Percentiles rank a stretch among this genome's conserved stretches.
These are phyloP conservation scores for Drosophila varians DNA, from an alignment of 1,140 invertebrate genomes.

Conservation along the genomic window DNA sequence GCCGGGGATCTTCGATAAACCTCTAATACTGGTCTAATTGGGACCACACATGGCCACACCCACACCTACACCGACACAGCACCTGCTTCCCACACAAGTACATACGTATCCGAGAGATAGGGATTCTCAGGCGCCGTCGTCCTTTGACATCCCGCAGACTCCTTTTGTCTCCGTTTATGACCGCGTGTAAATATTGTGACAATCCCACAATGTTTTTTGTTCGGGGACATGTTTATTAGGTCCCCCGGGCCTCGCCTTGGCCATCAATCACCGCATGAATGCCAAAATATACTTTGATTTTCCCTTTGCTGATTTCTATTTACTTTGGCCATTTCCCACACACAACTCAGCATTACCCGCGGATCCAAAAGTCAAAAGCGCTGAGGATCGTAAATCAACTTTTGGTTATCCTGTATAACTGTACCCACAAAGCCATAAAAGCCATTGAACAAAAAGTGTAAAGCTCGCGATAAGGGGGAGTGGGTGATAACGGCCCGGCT, in stretches of 20 bases:
- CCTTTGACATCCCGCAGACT: slow-evolving; percentile 35
- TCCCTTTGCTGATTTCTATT: too few relatives aligned
- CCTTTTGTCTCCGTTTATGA: slow-evolving; percentile 19
- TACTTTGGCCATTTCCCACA: slow-evolving; percentile 24
- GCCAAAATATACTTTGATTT: slow-evolving; percentile 13
- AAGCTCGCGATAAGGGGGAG: slow-evolving; percentile 46
- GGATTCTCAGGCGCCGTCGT: slow-evolving; percentile 9
- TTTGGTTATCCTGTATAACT: slow-evolving; percentile 42
- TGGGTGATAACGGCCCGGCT: slow-evolving; percentile 60
- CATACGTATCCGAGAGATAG: neutral
- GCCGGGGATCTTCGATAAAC: slow-evolving; percentile 33
- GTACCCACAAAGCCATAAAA: slow-evolving; percentile 46
- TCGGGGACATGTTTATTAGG: slow-evolving; percentile 66
- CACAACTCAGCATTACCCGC: neutral
- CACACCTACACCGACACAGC: slow-evolving; percentile 13
- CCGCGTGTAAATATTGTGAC: slow-evolving; percentile 44
- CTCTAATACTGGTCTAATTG: slow-evolving; percentile 34
- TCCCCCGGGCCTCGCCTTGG: slow-evolving; percentile 49
- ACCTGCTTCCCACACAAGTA: neutral
- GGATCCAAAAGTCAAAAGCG: slow-evolving; percentile 20
- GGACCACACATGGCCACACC: slow-evolving; percentile 28
- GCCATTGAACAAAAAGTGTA: slow-evolving; percentile 51
- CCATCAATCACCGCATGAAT: slow-evolving; percentile 56
- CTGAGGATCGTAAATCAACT: slow-evolving; percentile 35
- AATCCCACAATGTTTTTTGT: slow-evolving; percentile 3